Percentiles rank a stretch among this genome's conserved stretches.
These are phyloP conservation scores for Montipora foliosa DNA, from an alignment of 64 coral and sea anemone species.

Conservation along the genomic window DNA sequence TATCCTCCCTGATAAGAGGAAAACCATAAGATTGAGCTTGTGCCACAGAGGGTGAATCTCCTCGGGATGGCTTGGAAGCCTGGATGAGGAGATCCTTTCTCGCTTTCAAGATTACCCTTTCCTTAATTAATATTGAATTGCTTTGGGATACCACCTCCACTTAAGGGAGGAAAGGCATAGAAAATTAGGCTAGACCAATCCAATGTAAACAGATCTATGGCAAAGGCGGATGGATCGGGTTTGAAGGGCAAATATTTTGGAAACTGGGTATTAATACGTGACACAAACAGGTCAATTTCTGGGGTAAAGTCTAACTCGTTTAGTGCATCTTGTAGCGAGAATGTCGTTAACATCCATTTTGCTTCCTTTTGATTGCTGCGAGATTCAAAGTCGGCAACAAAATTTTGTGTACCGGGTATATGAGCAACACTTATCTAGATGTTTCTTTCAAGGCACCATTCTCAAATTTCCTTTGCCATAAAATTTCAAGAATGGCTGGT, in stretches of 20 bases:
- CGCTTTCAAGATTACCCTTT: too few species aligned
- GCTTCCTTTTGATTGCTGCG: not conserved
- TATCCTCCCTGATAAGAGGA: too few species aligned
- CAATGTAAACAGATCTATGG: not conserved
- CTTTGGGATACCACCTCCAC: not conserved
- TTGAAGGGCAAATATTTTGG: not conserved
- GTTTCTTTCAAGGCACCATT: too few species aligned
- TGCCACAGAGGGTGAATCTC: too few species aligned
- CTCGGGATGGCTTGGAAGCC: too few species aligned
- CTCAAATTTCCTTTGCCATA: too few species aligned
- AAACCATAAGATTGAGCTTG: too few species aligned
- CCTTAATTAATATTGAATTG: not conserved
- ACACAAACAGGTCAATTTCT: not conserved
- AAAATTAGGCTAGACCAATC: not conserved
- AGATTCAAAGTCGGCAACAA: too few species aligned
- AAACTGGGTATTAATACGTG: not conserved
- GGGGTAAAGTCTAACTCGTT: not conserved
- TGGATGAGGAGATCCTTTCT: too few species aligned
- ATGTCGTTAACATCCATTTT: not conserved
- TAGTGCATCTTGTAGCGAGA: not conserved
- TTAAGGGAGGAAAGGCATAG: not conserved
- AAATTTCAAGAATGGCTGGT: too few species aligned
- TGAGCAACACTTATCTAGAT: too few species aligned
- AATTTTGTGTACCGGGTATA: too few species aligned
- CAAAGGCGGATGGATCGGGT: not conserved